Conservation (phyloP, 2,113 vertebrate species). For the Taxidea taxus region DNA sequence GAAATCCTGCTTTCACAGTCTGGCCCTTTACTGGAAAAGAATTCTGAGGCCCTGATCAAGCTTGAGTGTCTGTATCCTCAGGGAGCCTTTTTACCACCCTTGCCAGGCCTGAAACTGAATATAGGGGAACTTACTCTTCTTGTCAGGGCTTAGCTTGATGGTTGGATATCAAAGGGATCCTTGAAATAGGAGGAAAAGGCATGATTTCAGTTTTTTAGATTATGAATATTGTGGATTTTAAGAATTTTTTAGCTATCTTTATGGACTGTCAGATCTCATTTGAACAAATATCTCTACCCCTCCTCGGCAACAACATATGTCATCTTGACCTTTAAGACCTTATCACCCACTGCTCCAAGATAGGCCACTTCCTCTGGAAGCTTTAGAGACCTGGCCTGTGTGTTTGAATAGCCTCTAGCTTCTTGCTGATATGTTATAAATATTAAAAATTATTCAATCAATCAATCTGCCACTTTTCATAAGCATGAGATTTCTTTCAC, state of each 20-base stretch:
- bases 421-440: conserved; percentile 40
- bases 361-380: not conserved
- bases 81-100: not conserved
- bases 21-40: not conserved
- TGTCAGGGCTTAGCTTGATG: not conserved
- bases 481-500: conserved; percentile 48
- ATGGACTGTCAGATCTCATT: conserved; percentile 30
- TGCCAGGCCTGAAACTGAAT: not conserved
- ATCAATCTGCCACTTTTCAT: conserved; percentile 57
- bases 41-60: not conserved
- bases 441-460: conserved; percentile 65
- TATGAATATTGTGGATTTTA: not conserved
- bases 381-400: not conserved
- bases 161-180: not conserved
- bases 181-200: not conserved
- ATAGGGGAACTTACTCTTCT: not conserved
- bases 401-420: not conserved
- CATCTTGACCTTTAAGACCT: not conserved
- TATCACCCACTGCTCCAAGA: not conserved
- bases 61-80: not conserved
- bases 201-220: conserved; percentile 26
- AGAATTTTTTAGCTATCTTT: conserved; percentile 2
- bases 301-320: not conserved
- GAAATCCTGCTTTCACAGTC: not conserved
- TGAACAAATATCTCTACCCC: not conserved